Conservation (phyloP, 2,888 invertebrate species). For the Hirtodrosophila cameraria region DNA sequence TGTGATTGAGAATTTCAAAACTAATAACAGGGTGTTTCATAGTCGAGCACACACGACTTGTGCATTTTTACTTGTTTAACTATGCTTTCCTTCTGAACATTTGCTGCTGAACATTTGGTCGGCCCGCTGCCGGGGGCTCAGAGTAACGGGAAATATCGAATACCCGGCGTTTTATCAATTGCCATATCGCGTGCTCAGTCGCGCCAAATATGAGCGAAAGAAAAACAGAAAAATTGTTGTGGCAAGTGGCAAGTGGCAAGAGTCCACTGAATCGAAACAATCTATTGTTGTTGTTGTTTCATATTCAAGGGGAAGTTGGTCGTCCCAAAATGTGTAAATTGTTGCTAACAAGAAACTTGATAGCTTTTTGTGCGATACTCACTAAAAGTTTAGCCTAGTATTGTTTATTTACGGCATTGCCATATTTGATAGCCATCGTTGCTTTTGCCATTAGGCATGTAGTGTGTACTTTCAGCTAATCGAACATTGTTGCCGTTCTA, state of each 20-base stretch:
- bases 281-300: constrained; percentile 42
- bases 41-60: no score
- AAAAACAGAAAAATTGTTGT: constrained; percentile 48
- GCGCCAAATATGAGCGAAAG: constrained; percentile 50
- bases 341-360: constrained; percentile 75
- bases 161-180: constrained; percentile 78
- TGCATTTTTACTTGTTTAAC: no score
- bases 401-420: constrained; percentile 42
- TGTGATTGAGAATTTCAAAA: no score
- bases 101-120: constrained; percentile 15
- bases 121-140: constrained; percentile 3
- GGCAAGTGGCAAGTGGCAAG: constrained; percentile 35
- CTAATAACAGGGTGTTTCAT: no score
- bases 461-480: constrained; percentile 54
- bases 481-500: constrained; percentile 58
- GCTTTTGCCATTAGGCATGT: constrained; percentile 21
- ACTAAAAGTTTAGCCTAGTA: constrained; percentile 31
- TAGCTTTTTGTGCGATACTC: constrained; percentile 48
- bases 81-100: constrained; percentile 12
- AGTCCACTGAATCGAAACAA: constrained; percentile 52
- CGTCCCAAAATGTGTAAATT: constrained; percentile 64
- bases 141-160: constrained; percentile 66
- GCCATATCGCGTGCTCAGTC: constrained; percentile 70
- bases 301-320: constrained; percentile 28
- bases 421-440: constrained; percentile 27